Evolutionary conservation across 2,113 vertebrate genomes (phyloP).

Genomic region (Chroicocephalus ridibundus): DNA sequence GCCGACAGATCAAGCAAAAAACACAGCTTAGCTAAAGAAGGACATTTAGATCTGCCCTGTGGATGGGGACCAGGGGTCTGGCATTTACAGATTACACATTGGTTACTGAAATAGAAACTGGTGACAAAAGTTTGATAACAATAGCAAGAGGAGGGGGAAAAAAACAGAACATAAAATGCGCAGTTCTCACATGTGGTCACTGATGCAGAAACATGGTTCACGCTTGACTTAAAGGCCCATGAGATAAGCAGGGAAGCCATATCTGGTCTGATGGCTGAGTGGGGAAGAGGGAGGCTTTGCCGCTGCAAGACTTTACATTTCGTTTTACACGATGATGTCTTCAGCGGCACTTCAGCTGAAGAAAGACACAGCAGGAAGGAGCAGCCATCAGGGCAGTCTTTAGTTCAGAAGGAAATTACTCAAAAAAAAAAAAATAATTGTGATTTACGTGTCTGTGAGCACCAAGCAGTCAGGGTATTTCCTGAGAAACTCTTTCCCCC

Average conservation of each 20-base stretch:
- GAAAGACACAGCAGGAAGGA: not conserved
- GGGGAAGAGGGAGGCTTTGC: not conserved
- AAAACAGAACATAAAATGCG: not conserved
- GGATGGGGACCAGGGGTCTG: slow-evolving; percentile 16
- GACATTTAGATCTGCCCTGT: not conserved
- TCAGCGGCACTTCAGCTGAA: not conserved
- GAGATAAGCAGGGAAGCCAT: not conserved
- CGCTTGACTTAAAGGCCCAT: not conserved
- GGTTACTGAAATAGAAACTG: slow-evolving; percentile 44
- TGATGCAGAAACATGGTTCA: not conserved
- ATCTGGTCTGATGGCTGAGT: not conserved
- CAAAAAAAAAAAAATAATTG: not conserved
- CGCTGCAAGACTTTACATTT: not conserved
- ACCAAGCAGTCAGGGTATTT: not conserved
- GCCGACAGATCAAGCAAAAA: slow-evolving; percentile 42
- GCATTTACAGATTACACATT: slow-evolving; percentile 36
- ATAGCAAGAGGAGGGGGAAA: not conserved
- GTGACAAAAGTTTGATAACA: slow-evolving; percentile 41
- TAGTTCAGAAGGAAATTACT: not conserved
- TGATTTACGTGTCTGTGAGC: not conserved
- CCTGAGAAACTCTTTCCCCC: not conserved
- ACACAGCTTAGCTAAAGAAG: slow-evolving; percentile 25
- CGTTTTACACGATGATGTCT: not conserved
- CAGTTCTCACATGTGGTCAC: not conserved
- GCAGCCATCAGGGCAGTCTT: not conserved